phyloP scores from a whole-genome alignment of 2,888 invertebrate species.

The Candidula unifasciata region DNA sequence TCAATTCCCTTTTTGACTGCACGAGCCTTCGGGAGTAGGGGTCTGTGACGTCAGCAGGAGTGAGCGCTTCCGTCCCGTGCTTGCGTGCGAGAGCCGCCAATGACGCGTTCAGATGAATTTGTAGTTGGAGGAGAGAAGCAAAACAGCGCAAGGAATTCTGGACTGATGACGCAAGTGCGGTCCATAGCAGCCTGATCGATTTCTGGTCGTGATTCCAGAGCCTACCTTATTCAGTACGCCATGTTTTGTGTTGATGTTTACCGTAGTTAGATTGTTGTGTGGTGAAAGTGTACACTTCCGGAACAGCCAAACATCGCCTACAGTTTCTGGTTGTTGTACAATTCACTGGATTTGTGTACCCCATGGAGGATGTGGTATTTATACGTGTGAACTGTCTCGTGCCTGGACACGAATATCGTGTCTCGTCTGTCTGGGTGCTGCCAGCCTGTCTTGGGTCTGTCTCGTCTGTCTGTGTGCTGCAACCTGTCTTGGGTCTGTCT shows the following conservation, averaged over 20 bases:
- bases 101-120: slow-evolving; percentile 8
- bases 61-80: not conserved
- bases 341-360: no score
- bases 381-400: no score
- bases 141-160: not conserved
- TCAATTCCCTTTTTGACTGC: slow-evolving; percentile 46
- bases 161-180: slow-evolving; percentile 16
- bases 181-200: slow-evolving; percentile 10
- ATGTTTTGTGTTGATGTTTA: not conserved
- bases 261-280: not conserved
- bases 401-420: no score
- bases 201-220: not conserved
- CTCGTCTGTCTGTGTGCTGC: no score
- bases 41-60: slow-evolving; percentile 10
- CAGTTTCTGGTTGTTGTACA: no score
- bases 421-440: no score
- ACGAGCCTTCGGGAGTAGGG: not conserved
- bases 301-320: no score
- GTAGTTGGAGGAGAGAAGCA: not conserved
- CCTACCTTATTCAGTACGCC: slow-evolving; percentile 15
- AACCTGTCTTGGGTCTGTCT: no score
- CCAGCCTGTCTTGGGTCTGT: no score
- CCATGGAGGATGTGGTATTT: no score
- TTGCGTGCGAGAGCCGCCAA: slow-evolving; percentile 24
- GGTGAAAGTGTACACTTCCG: not conserved